Conservation (phyloP, 2,113 vertebrate species). For the Guaruba guarouba region DNA sequence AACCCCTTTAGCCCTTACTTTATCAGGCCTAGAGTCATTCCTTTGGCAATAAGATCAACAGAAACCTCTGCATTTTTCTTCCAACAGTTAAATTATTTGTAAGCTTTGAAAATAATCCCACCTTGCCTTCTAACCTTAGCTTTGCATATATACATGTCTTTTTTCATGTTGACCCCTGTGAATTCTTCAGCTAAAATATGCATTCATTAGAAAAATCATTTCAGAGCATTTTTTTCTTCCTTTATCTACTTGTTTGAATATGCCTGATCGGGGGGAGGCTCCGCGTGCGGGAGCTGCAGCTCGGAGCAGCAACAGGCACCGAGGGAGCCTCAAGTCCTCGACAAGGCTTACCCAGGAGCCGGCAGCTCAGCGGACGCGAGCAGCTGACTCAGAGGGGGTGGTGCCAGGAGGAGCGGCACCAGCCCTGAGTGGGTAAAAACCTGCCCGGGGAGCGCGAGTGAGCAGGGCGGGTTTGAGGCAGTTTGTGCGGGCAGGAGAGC, state of each 20-base stretch:
- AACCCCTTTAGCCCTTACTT: conserved; percentile 5
- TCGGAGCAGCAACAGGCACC: too few species aligned
- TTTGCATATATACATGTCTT: conserved; percentile 44
- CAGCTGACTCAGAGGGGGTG: too few species aligned
- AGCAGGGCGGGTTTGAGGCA: too few species aligned
- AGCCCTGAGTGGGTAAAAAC: too few species aligned
- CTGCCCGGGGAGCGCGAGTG: too few species aligned
- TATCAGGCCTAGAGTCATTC: conserved; percentile 26
- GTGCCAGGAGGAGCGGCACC: too few species aligned
- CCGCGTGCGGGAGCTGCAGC: too few species aligned
- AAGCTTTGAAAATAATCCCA: conserved; percentile 51
- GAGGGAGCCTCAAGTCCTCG: too few species aligned
- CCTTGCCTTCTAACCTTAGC: conserved; percentile 49
- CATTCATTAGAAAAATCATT: conserved; percentile 62
- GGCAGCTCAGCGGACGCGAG: too few species aligned
- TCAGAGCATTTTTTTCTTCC: conserved; percentile 20
- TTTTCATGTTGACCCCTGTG: neutral
- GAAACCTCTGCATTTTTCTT: conserved; percentile 31
- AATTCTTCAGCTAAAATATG: conserved; percentile 54
- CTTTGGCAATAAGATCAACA: conserved; percentile 10
- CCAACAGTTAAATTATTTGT: conserved; percentile 53
- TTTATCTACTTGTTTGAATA: conserved; percentile 69
- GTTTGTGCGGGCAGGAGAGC: too few species aligned
- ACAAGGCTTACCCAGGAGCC: too few species aligned
- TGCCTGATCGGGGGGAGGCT: neutral